Evolutionary conservation across 2,888 invertebrate species (phyloP).

Genomic region (Patella depressa): DNA sequence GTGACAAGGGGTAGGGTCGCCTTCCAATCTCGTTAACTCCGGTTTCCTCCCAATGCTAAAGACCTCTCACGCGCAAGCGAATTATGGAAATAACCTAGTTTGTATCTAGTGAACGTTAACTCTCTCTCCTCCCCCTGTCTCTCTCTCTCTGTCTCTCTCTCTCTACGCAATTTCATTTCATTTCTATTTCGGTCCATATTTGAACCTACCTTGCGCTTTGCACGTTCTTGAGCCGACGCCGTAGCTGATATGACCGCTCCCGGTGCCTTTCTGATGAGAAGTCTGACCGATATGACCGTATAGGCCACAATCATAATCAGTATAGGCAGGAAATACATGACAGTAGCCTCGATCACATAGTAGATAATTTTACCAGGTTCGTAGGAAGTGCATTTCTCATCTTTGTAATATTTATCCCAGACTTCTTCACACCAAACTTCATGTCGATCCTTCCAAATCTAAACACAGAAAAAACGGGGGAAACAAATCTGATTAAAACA

Average conservation of each 20-base stretch:
- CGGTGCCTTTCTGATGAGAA: constrained; percentile 46
- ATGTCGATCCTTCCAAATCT: constrained; percentile 48
- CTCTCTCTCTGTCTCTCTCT: no score
- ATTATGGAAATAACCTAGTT: no score
- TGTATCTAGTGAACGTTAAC: no score
- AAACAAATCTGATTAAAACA: no score
- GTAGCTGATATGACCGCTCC: constrained; percentile 39
- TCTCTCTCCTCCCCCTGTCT: no score
- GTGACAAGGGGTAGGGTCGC: no score
- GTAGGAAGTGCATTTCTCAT: constrained; percentile 28
- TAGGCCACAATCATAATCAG: constrained; percentile 59
- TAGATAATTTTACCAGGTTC: constrained; percentile 45
- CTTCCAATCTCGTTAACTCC: no score
- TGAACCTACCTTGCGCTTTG: constrained; percentile 52
- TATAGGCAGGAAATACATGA: constrained; percentile 63
- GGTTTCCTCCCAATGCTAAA: no score
- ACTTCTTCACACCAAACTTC: constrained; percentile 58
- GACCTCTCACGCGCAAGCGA: no score
- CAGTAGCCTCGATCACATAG: constrained; percentile 50
- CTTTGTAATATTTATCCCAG: constrained; percentile 49
- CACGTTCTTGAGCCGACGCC: constrained; percentile 43
- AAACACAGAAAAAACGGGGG: neutral
- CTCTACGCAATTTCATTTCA: no score
- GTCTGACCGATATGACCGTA: constrained; percentile 48
- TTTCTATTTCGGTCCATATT: no score